A percentile compares a stretch with the other conserved stretches of the same genome.
Conservation (phyloP, 2,888 invertebrate species). For the Druceiella hillmani region DNA sequence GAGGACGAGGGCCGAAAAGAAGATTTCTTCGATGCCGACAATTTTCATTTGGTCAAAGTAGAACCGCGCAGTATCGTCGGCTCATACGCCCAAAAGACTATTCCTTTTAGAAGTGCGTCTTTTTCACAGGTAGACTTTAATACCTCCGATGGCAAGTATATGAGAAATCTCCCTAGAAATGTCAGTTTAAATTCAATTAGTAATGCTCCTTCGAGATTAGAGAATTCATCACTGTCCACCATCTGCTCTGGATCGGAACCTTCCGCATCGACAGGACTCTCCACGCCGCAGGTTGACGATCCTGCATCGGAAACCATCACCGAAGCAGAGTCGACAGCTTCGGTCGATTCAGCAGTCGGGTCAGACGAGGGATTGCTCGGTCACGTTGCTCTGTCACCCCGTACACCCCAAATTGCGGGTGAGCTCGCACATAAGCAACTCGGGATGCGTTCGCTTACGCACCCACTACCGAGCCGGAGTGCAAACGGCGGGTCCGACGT, state of each 20-base stretch:
- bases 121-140: conserved; percentile 81
- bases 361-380: conserved; percentile 52
- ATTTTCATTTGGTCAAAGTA: conserved; percentile 50
- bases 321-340: conserved; percentile 50
- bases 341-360: conserved; percentile 56
- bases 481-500: conserved; percentile 40
- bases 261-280: too few relatives aligned
- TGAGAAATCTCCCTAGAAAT: conserved; percentile 31
- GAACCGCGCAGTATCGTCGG: conserved; percentile 57
- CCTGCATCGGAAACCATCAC: conserved; percentile 37
- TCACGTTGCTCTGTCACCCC: conserved; percentile 39
- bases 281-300: conserved; percentile 35
- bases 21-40: conserved; percentile 42
- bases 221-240: too few relatives aligned
- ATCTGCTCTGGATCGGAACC: too few relatives aligned
- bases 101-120: conserved; percentile 78
- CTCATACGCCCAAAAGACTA: conserved; percentile 58
- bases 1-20: conserved; percentile 36
- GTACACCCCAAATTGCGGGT: conserved; percentile 38
- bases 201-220: too few relatives aligned
- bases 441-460: conserved; percentile 48
- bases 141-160: conserved; percentile 57
- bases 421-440: conserved; percentile 45
- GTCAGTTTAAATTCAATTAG: too few relatives aligned
- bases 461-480: conserved; percentile 44